Evolutionary conservation across 2,888 invertebrate species (phyloP), one percentile per base, ranked within the genome.

Genomic region (Heliconius charithonia): DNA sequence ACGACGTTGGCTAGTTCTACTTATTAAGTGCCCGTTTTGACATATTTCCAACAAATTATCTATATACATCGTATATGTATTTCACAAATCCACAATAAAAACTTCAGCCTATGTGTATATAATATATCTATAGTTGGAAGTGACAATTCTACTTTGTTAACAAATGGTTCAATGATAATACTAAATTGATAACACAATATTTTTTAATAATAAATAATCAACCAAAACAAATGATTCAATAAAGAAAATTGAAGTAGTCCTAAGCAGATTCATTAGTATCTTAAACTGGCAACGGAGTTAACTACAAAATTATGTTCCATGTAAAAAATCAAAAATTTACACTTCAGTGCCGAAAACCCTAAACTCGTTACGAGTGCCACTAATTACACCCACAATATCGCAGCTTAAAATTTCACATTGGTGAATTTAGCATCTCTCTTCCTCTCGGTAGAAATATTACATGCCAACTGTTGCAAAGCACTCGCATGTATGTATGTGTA

Each of bases 311-410:
- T 41, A 32, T 29, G 12, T 62, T 62, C 37, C 13, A 66, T 25
- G 45, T 76, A 70, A 76, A 86, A 89, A 89, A 88, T 89, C 86
- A 87, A 89, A 89, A 89, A 89, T 89, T 90, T 87, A 89, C 91
- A 90, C 89, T 89, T 89, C 88, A 87, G 85, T 89, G 85, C 84
- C 87, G 87, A 87, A 90, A 89, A 88, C 89, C 90, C 89, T 90
- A 89, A 92, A 88, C 90, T 90, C 90, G 91, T 91, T 91, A 91
- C 88, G 86, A 86, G 86, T 85, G 88, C 92, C 93, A 91, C 92
- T 93, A 93, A 93, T 92, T 92, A 92, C 90, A 90, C 85, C 88
- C 89, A 89, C 90, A 92, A 91, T 91, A 90, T 88, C 87, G 88
- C 85, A 89, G 92, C 91, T 92, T 91, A 90, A 92, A 92, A 90